Evolutionary conservation across 2,797 vertebrate genomes (phyloP).

Genomic region (Artibeus jamaicensis): DNA sequence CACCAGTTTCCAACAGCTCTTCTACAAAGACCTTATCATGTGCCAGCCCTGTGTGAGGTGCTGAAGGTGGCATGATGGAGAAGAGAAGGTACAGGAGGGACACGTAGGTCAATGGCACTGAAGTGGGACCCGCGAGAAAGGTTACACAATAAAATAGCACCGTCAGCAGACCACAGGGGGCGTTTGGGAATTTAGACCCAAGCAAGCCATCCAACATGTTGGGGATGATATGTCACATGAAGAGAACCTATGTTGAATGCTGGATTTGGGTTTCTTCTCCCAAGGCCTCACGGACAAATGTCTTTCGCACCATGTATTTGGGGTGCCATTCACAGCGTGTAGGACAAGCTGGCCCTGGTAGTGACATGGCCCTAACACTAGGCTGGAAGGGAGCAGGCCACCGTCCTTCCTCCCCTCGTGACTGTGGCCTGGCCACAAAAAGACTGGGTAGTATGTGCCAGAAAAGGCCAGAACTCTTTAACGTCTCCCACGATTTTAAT

Average conservation of each 20-base stretch:
- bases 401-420: neutral
- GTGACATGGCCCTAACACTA: neutral
- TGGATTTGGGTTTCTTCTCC: neutral
- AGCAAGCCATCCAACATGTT: no score
- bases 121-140: neutral
- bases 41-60: neutral
- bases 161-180: neutral
- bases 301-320: neutral
- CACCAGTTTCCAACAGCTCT: neutral
- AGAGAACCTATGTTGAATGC: neutral
- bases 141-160: rapidly evolving
- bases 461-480: neutral
- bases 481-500: neutral
- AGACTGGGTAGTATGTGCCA: neutral
- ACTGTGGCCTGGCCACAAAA: neutral
- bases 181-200: neutral
- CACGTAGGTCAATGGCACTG: rapidly evolving
- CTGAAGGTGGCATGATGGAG: neutral
- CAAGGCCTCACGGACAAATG: neutral
- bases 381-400: neutral
- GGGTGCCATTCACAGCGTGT: neutral
- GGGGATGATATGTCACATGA: neutral
- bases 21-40: neutral
- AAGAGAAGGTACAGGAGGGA: neutral
- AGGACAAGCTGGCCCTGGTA: neutral